Percentiles rank a stretch among this genome's conserved stretches.
These are phyloP conservation scores for Napeogenes inachia DNA, from an alignment of 2,888 invertebrate species.

Conservation along the genomic window DNA sequence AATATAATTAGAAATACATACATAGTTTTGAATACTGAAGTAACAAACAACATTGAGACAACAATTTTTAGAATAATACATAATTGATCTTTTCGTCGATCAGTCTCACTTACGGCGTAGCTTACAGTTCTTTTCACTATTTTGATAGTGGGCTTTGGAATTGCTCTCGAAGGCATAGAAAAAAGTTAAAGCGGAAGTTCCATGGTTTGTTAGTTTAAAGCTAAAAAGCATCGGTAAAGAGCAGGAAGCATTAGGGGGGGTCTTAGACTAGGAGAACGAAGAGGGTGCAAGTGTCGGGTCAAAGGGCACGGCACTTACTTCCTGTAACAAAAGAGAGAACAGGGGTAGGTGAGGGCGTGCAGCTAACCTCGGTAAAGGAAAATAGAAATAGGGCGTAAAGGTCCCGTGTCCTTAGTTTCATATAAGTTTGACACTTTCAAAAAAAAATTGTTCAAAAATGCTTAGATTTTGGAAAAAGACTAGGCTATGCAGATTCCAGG, in stretches of 20 bases:
- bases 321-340: slow-evolving; percentile 77
- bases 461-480: slow-evolving; percentile 39
- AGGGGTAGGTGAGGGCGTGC: slow-evolving; percentile 71
- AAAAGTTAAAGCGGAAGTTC: slow-evolving; percentile 26
- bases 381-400: slow-evolving; percentile 39
- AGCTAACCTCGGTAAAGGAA: slow-evolving; percentile 50
- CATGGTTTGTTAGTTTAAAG: slow-evolving; percentile 45
- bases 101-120: neutral
- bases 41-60: no score
- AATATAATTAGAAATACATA: slow-evolving; percentile 51
- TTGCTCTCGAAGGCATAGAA: slow-evolving; percentile 24
- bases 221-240: slow-evolving; percentile 62
- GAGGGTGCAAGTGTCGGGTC: slow-evolving; percentile 65
- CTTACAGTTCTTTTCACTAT: slow-evolving; percentile 25
- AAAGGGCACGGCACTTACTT: slow-evolving; percentile 77
- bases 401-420: slow-evolving; percentile 23
- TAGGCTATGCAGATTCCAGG: slow-evolving; percentile 65
- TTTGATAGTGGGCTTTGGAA: slow-evolving; percentile 27
- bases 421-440: slow-evolving; percentile 21
- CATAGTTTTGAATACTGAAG: slow-evolving; percentile 36
- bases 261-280: slow-evolving; percentile 70
- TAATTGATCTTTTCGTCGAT: no score
- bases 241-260: slow-evolving; percentile 65
- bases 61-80: no score
- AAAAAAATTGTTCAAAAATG: slow-evolving; percentile 18